These are phyloP conservation scores for Drosophila virilis DNA, from an alignment of 1,140 invertebrate species.

Conservation along the genomic window DNA sequence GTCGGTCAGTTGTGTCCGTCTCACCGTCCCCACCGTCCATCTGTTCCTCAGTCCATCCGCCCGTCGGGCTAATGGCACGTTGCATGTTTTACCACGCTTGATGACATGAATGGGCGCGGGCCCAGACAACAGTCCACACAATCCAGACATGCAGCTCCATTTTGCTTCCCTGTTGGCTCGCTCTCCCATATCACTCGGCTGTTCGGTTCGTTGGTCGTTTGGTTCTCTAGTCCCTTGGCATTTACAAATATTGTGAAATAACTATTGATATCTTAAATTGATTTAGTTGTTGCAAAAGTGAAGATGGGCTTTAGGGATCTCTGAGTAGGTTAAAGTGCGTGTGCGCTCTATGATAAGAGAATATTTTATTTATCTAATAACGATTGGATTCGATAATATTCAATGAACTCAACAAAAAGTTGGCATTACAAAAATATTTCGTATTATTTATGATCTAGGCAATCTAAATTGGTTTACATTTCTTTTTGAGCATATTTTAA, in stretches of 20 bases:
- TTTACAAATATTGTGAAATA: conserved; percentile 27
- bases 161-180: conserved; percentile 57
- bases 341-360: too few relatives aligned
- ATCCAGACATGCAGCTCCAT: conserved; percentile 31
- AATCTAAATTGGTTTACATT: too few relatives aligned
- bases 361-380: too few relatives aligned
- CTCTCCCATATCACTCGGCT: neutral
- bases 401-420: too few relatives aligned
- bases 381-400: too few relatives aligned
- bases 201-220: conserved; percentile 25
- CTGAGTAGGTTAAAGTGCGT: too few relatives aligned
- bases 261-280: conserved; percentile 24
- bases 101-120: conserved; percentile 84
- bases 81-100: conserved; percentile 84
- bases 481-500: too few relatives aligned
- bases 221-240: conserved; percentile 15
- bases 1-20: conserved; percentile 14
- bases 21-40: conserved; percentile 4
- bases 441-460: too few relatives aligned
- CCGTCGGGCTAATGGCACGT: conserved; percentile 77
- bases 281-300: neutral
- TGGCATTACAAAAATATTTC: too few relatives aligned
- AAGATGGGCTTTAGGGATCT: neutral
- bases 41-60: conserved; percentile 34
- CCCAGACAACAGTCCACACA: conserved; percentile 59